Conservation (phyloP, 2,797 vertebrate species). For the Liparis tanakae region DNA sequence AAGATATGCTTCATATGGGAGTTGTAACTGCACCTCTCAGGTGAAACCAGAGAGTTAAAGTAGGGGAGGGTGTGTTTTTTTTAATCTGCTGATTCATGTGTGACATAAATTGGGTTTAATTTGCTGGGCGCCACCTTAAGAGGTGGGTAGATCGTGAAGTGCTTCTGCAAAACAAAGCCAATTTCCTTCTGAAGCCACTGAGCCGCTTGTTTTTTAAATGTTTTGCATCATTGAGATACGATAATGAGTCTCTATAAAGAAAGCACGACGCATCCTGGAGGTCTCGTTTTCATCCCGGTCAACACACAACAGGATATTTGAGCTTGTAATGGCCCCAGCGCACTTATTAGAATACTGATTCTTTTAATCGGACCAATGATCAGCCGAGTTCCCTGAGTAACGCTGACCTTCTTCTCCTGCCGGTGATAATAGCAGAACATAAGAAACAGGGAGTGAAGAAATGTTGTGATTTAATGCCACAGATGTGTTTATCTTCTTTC, state of each 20-base stretch:
- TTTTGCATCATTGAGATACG: conserved; percentile 58
- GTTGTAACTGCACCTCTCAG: neutral
- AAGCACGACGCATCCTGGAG: conserved; percentile 47
- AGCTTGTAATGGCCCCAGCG: conserved; percentile 63
- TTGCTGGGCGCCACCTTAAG: neutral
- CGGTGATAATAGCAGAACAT: conserved; percentile 55
- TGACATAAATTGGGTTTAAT: neutral
- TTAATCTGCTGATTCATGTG: neutral
- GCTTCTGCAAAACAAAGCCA: conserved; percentile 39
- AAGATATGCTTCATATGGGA: neutral
- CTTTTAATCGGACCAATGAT: conserved; percentile 69
- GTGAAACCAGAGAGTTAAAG: neutral
- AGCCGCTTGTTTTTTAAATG: conserved; percentile 55
- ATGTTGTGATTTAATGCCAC: conserved; percentile 44
- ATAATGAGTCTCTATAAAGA: conserved; percentile 63
- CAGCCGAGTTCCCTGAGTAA: conserved; percentile 62
- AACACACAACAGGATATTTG: conserved; percentile 59
- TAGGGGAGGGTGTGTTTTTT: neutral
- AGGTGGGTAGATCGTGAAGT: conserved; percentile 19
- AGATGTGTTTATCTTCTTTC: conserved; percentile 49
- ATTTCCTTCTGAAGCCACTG: conserved; percentile 44
- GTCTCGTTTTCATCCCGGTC: conserved; percentile 65
- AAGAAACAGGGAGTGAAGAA: conserved; percentile 44
- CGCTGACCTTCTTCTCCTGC: conserved; percentile 35
- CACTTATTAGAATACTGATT: conserved; percentile 63